A percentile compares a stretch with the other conserved stretches of the same genome.
Conservation (phyloP, 2,113 vertebrate genomes). For the Erinaceus europaeus region DNA sequence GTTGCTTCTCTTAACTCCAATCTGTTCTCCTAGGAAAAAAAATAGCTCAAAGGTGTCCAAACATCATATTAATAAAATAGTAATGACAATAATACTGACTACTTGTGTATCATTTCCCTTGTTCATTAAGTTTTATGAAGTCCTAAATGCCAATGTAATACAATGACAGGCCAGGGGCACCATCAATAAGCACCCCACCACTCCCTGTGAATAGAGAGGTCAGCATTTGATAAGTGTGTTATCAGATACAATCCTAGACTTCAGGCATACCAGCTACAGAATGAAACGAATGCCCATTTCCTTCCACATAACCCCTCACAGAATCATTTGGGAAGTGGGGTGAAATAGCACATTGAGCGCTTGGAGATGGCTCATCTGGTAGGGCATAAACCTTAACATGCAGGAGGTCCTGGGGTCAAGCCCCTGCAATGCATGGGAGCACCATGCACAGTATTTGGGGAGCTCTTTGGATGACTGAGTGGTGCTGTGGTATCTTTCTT, state of each 20-base stretch:
- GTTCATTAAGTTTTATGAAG: background rate
- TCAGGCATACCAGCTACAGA: background rate
- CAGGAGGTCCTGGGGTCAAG: too few species aligned
- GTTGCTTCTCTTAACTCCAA: rapidly evolving
- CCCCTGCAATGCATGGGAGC: too few species aligned
- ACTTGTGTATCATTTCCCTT: background rate
- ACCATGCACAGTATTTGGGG: too few species aligned
- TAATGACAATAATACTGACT: background rate
- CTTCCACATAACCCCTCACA: background rate
- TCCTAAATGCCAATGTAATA: background rate
- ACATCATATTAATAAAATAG: background rate
- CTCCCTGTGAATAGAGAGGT: background rate
- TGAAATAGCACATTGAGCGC: too few species aligned
- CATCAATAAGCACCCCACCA: background rate
- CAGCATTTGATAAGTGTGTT: background rate
- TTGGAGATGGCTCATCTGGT: too few species aligned
- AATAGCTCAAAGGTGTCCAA: rapidly evolving
- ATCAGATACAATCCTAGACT: background rate
- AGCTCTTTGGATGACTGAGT: too few species aligned
- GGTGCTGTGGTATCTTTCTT: too few species aligned
- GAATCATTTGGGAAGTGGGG: background rate
- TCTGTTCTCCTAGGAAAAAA: background rate
- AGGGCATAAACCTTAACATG: too few species aligned
- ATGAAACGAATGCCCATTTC: background rate
- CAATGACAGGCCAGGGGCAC: background rate